Evolutionary conservation across 2,113 vertebrate species (phyloP).

Genomic region (Sorex fumeus): DNA sequence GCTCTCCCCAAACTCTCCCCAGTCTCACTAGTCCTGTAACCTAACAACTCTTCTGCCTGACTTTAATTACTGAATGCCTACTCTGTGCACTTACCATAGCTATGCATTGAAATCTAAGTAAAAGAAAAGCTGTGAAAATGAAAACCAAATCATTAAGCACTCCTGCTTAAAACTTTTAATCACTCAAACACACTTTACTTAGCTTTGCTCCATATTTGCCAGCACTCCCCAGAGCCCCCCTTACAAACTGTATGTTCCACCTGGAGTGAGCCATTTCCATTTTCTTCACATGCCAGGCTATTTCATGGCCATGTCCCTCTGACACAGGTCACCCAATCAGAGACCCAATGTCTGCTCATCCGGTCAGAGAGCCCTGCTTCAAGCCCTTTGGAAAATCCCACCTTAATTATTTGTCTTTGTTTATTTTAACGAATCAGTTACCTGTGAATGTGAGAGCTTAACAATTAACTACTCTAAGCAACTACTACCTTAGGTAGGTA

Average conservation of each 20-base stretch:
- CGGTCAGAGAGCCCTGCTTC: background rate
- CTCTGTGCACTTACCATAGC: background rate
- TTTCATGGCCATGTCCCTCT: background rate
- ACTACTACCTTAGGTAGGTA: background rate
- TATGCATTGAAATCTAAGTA: background rate
- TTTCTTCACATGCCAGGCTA: constrained; percentile 1
- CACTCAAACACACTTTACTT: background rate
- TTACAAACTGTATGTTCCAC: too few species aligned
- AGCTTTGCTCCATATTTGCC: background rate
- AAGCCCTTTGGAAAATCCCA: background rate
- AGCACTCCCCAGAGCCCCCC: background rate
- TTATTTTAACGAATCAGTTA: background rate
- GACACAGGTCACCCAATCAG: background rate
- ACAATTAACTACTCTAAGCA: background rate
- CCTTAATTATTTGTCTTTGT: background rate
- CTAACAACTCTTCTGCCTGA: background rate
- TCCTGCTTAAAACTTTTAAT: background rate
- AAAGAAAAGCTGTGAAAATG: background rate
- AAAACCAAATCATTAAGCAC: background rate
- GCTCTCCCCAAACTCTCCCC: background rate
- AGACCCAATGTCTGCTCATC: background rate
- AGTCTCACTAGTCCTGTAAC: background rate
- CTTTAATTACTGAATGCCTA: background rate
- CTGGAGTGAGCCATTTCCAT: background rate
- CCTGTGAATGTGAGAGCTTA: background rate